Base-by-base conservation (phyloP, 2,888 invertebrate species). In the Serripes groenlandicus region DNA sequence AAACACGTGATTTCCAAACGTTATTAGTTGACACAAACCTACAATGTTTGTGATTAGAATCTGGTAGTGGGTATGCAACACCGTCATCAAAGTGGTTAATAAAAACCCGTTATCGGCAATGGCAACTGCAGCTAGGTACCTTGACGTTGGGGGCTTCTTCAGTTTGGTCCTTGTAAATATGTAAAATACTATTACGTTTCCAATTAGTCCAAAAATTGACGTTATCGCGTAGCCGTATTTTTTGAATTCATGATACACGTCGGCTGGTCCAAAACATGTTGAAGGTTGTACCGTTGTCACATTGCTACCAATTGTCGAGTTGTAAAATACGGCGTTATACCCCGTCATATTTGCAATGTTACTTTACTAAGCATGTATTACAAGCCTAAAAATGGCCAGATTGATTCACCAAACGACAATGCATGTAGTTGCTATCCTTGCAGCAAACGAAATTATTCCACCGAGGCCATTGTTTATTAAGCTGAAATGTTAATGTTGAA, bases 61-160 rank as follows among this genome's bases (percentile, higher is more conserved):
- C 18, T 85, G 71, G 64, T 85, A 81, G 32, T 78, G 78, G 1
- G 21, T 26, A 32, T 75, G 78, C 23, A 91, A 42, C 30, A 85
- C 81, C 0, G 71, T 70, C 5, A 90, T 81, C 58, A 97, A 95
- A 1, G 97, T 94, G 21, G 96, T 96, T 0, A 96, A 88, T 18
- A 98, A 94, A 90, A 97, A 97, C 0, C 97, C 95, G 0, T 97
- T 97, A 93, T 98, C 98, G 82, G 97, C 97, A 0, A 97, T 94
- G 0, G 97, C 97, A 69, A 97, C 94, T 0, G 97, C 97, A 0
- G 97, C 96, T 83, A 98, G 94, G 93, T 98, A 98, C 88, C 96
- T 96, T 76, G 97, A 97, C 0, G 97, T 97, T 0, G 97, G 97
- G n/a, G 97, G 96, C 66, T 96, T 96, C 30, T 96, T 95, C 75